phyloP scores from a whole-genome alignment of 2,888 invertebrate genomes.

The Craniophora ligustri region DNA sequence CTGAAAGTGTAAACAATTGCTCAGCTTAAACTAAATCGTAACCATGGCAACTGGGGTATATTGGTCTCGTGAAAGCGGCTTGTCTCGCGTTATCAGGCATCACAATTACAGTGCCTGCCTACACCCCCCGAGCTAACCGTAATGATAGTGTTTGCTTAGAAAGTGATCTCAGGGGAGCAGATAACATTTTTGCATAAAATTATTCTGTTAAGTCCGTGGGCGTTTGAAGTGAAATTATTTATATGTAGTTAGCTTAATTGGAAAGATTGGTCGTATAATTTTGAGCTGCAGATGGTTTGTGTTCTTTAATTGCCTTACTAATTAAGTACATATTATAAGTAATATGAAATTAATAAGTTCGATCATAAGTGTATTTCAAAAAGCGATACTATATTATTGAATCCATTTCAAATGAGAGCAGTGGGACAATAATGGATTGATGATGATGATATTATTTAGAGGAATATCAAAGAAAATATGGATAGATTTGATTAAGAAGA shows the following conservation, averaged over 20 bases:
- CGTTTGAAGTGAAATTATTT: constrained; percentile 24
- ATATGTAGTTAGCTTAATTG: neutral
- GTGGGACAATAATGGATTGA: no score
- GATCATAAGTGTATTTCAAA: no score
- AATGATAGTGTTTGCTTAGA: constrained; percentile 72
- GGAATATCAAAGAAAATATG: no score
- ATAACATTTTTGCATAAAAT: constrained; percentile 52
- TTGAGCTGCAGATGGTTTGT: no score
- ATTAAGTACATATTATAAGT: no score
- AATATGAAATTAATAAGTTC: no score
- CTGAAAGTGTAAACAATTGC: constrained; percentile 3
- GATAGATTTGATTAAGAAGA: no score
- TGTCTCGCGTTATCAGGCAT: constrained; percentile 61
- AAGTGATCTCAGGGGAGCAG: constrained; percentile 57
- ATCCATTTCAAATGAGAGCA: no score
- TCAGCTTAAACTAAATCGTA: constrained; percentile 5
- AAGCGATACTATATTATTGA: no score
- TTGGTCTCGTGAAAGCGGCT: constrained; percentile 39
- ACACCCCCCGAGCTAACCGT: constrained; percentile 59
- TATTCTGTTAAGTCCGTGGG: constrained; percentile 23
- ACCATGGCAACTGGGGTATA: constrained; percentile 33
- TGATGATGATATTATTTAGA: no score
- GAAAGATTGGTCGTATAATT: neutral
- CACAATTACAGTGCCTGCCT: constrained; percentile 63
- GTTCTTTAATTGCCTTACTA: no score